phyloP scores from a whole-genome alignment of 1,140 invertebrate species.

The Atta colombica region DNA sequence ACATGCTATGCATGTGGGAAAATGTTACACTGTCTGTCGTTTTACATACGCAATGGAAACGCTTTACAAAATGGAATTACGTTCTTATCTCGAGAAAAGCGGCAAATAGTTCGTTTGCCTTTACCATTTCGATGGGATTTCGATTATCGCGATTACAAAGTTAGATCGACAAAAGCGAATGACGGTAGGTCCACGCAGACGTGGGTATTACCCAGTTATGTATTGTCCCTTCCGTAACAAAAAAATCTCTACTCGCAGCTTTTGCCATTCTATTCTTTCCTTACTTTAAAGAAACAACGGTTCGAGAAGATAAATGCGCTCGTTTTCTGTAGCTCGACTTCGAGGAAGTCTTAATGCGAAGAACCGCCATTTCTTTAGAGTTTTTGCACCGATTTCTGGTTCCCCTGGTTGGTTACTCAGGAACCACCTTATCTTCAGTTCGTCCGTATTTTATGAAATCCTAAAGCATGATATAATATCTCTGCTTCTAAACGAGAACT shows the following conservation, averaged over 20 bases:
- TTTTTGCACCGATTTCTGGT: conserved; percentile 61
- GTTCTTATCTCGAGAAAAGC: too few relatives aligned
- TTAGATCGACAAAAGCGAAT: conserved; percentile 1
- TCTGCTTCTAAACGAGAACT: conserved; percentile 53
- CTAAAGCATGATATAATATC: conserved; percentile 63
- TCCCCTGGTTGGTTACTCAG: conserved; percentile 46
- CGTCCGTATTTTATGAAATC: conserved; percentile 57
- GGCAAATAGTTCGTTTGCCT: conserved; percentile 14
- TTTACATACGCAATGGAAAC: neutral
- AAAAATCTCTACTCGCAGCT: conserved; percentile 32
- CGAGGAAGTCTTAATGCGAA: conserved; percentile 61
- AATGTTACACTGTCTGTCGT: neutral
- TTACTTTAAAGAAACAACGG: conserved; percentile 59
- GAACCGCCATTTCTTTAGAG: conserved; percentile 59
- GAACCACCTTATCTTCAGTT: conserved; percentile 38
- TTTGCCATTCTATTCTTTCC: conserved; percentile 13
- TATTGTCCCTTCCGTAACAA: conserved; percentile 10
- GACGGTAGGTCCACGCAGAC: neutral
- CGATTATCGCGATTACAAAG: conserved; percentile 45
- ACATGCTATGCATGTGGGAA: neutral
- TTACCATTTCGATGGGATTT: neutral
- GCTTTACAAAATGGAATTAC: neutral
- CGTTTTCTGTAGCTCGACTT: conserved; percentile 60
- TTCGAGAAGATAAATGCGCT: conserved; percentile 61
- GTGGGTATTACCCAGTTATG: conserved; percentile 37